Evolutionary conservation across 2,888 invertebrate genomes (phyloP), one percentile per base, ranked within the genome.

Genomic region (Pecten maximus): DNA sequence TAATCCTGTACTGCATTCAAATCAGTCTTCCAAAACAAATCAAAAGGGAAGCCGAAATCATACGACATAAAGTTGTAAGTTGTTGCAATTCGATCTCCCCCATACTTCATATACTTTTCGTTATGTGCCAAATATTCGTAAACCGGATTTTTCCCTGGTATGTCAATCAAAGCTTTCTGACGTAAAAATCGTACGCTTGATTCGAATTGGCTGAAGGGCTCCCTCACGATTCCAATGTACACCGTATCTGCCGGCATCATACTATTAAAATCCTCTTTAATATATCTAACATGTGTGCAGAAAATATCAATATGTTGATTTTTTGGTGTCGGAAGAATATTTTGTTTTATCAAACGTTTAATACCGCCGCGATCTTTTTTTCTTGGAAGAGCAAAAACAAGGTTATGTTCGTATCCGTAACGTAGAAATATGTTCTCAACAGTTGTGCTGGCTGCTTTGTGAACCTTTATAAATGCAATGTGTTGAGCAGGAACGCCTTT

Each of bases 281-380:
- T 91, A 90, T 94, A 95, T 8, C 94, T 90, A 87, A 95, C 94
- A 90, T 95, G 95, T 91, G 93, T 93, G 88, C 94, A 95, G 28
- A 94, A 89, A 15, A 95, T 91, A 54, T 95, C 95, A 89, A 92
- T 94, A 23, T 89, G 92, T 39, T 90, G 89, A 15, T 91, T 93
- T 10, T 50, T 50, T 0, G 93, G 93, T 1, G 92, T 91, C 0
- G 94, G 92, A 15, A 94, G 87, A 12, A 93, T 89, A 87, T 74
- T 74, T 74, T 74, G 74, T 74, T 74, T 28, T 74, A 10, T 74
- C 74, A 74, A 28, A 28, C 28, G 10, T 74, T 74, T 74, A 1
- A 74, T 74, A 6, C 91, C 91, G 2, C 91, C 92, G 40, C 92
- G 92, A 28, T 91, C 92, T 40, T 92, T 90, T 6, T 90, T 87